Base-by-base conservation (phyloP, 2,888 invertebrate species). In the Pseudococcus viburni region DNA sequence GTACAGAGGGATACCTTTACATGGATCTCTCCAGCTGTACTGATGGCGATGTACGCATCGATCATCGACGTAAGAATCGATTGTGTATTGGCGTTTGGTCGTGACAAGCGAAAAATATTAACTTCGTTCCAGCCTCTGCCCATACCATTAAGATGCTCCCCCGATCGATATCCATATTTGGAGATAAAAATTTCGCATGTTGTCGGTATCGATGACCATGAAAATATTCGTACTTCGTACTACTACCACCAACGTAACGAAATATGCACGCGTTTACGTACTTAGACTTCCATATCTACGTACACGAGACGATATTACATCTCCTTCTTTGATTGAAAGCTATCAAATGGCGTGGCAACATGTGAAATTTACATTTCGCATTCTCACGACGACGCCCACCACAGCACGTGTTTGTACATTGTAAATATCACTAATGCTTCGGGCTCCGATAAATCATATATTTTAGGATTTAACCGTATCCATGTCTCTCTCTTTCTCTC, bases 41-140 rank as follows among this genome's bases (percentile, higher is more conserved):
- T 5, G 55, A 55, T 12, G 19, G 26, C 19, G 9, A 19, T 68
- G 17, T 33, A 33, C 33, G 42, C 80, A 83, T 46, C 80, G 80
- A 46, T 46, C 80, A 83, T 46, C 64, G 59, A 33, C 15, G 15
- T n/a, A 59, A 17, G n/a, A n/a, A 59, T 59, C 80, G 80, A 46
- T 83, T 42, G 80, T 83, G 22, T 64, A 83, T 83, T 46, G 80
- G 80, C 80, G 22, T 83, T 83, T 46, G 80, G 80, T 46, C 80
- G 80, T 83, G 80, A 83, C 80, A 42, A 83, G 80, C 80, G 80
- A 83, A 83, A 83, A 83, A 83, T 83, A 83, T 42, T 83, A 83
- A 19, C 80, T 83, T 83, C 46, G 80, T 83, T 83, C 80, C 42
- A 46, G 42, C 80, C 11, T 19, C 12, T 22, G 22, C 64, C 11